Percentiles rank a stretch among this genome's conserved stretches.
phyloP scores from a whole-genome alignment of 2,113 vertebrate species.

The Dasypus novemcinctus region DNA sequence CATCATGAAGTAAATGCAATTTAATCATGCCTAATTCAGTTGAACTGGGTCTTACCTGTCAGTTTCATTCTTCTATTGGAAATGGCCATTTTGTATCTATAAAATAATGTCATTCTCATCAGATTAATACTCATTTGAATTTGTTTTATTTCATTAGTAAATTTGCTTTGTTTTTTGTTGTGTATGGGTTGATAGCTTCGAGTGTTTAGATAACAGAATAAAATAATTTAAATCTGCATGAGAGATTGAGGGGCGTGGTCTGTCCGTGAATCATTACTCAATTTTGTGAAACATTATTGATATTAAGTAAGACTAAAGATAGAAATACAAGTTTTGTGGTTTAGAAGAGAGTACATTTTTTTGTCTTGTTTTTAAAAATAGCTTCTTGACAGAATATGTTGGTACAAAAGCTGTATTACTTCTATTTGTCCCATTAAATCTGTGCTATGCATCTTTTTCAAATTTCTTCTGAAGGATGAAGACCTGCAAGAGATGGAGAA shows the following conservation, averaged over 20 bases:
- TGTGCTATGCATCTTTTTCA: slow-evolving; percentile 11
- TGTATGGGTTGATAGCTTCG: not conserved
- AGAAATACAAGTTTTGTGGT: not conserved
- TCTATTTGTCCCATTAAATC: not conserved
- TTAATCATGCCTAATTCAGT: not conserved
- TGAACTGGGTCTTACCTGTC: not conserved
- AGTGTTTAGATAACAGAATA: slow-evolving; percentile 1
- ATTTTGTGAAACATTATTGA: slow-evolving; percentile 16
- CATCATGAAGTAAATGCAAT: not conserved
- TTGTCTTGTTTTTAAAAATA: slow-evolving; percentile 9
- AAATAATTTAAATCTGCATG: not conserved
- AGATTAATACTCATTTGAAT: slow-evolving; percentile 20
- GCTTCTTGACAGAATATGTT: not conserved
- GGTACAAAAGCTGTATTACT: not conserved
- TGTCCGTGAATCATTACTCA: not conserved
- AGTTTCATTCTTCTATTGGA: not conserved
- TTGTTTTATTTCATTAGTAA: slow-evolving; percentile 27
- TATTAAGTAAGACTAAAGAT: not conserved
- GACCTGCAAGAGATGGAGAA: slow-evolving; percentile 95
- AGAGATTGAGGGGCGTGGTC: slow-evolving; percentile 1
- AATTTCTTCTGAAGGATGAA: slow-evolving; percentile 89
- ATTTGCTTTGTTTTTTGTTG: slow-evolving; percentile 6
- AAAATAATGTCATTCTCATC: slow-evolving; percentile 23
- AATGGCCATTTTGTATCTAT: slow-evolving; percentile 23
- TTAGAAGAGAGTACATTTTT: not conserved